These are phyloP conservation scores for Polyergus mexicanus DNA, from an alignment of 1,140 invertebrate species.

Conservation along the genomic window DNA sequence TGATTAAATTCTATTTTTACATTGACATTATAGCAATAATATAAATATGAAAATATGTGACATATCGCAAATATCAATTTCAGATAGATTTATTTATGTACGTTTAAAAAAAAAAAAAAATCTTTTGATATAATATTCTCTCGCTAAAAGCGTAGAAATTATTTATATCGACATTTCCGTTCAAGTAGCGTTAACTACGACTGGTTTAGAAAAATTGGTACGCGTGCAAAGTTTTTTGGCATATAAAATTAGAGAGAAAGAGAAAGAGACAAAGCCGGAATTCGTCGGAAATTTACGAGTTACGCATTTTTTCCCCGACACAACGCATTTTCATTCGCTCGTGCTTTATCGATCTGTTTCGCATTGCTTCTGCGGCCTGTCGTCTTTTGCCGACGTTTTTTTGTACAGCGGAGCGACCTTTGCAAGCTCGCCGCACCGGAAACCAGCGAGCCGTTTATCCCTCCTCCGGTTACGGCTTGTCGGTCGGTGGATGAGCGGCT, in stretches of 20 bases:
- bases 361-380: slow-evolving; percentile 48
- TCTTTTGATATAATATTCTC: too few relatives aligned
- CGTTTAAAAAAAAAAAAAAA: too few relatives aligned
- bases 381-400: slow-evolving; percentile 56
- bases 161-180: too few relatives aligned
- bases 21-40: too few relatives aligned
- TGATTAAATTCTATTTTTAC: neutral
- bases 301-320: neutral
- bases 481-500: neutral
- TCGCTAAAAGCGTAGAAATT: too few relatives aligned
- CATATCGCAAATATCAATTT: too few relatives aligned
- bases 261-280: neutral
- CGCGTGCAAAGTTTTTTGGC: neutral
- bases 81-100: too few relatives aligned
- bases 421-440: slow-evolving; percentile 39
- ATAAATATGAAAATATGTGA: too few relatives aligned
- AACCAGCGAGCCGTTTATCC: slow-evolving; percentile 51
- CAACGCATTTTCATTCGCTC: neutral
- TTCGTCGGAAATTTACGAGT: neutral
- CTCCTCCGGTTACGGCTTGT: neutral
- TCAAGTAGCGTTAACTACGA: too few relatives aligned
- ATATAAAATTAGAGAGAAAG: neutral
- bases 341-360: slow-evolving; percentile 64
- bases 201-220: neutral
- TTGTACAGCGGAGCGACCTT: slow-evolving; percentile 59